These are phyloP conservation scores for Kuschelorhynchus macadamiae DNA, from an alignment of 2,888 invertebrate genomes.

Conservation along the genomic window DNA sequence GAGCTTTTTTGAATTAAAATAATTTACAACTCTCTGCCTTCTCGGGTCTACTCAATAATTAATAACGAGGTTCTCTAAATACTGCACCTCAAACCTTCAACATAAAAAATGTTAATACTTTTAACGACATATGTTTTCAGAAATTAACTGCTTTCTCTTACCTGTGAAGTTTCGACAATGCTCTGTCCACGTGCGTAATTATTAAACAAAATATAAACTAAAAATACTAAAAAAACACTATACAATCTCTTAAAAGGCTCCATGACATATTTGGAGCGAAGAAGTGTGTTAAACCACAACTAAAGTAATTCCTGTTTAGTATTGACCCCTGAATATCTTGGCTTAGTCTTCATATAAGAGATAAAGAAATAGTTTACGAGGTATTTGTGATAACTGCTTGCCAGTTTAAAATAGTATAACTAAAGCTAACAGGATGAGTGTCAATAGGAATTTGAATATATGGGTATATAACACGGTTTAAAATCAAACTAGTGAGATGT, in stretches of 20 bases:
- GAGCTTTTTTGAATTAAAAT: no score
- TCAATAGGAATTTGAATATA: no score
- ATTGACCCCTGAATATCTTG: conserved; percentile 60
- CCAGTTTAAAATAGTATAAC: no score
- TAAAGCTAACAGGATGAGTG: no score
- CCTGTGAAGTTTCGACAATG: conserved; percentile 36
- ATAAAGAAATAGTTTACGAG: conserved; percentile 33
- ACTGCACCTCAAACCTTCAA: no score
- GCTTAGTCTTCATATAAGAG: conserved; percentile 36
- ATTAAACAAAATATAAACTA: conserved; percentile 10
- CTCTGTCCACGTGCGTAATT: conserved; percentile 12
- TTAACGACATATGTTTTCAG: no score
- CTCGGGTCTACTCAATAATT: no score
- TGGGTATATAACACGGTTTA: no score
- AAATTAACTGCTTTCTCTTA: conserved; percentile 19
- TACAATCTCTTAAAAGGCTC: conserved; percentile 54
- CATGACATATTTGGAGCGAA: conserved; percentile 60
- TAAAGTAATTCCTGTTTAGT: conserved; percentile 63
- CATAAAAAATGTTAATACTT: no score
- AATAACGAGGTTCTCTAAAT: no score
- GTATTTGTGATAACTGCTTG: conserved; percentile 2
- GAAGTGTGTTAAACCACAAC: conserved; percentile 56
- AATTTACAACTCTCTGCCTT: no score
- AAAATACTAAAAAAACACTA: conserved; percentile 48
- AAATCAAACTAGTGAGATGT: no score